Evolutionary conservation across 1,140 invertebrate species (phyloP).

Genomic region (Zaprionus capensis): DNA sequence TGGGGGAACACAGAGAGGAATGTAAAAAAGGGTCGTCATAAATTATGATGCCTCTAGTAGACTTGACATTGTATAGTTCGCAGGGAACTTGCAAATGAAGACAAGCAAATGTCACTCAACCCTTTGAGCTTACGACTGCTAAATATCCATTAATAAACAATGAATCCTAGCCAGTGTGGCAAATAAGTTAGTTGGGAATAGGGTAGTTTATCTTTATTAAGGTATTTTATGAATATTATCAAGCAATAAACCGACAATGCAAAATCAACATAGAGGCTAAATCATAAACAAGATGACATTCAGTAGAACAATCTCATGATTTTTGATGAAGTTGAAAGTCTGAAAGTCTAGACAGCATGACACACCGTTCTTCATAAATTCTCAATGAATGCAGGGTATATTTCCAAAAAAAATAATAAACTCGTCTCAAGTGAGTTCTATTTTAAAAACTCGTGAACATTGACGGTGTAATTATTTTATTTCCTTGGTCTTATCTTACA

Average conservation of each 20-base stretch:
- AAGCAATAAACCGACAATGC: too few species aligned
- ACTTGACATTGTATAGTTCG: not conserved
- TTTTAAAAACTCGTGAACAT: not conserved
- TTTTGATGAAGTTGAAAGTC: too few species aligned
- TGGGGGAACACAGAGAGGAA: not conserved
- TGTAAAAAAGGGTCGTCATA: conserved; percentile 7
- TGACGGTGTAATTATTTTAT: conserved; percentile 3
- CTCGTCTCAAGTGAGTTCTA: not conserved
- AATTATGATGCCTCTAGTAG: not conserved
- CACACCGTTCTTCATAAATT: not conserved
- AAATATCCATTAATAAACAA: not conserved
- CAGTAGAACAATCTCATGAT: too few species aligned
- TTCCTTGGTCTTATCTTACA: not conserved
- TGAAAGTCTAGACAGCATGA: too few species aligned
- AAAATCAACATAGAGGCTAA: too few species aligned
- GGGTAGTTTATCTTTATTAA: too few species aligned
- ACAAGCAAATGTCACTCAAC: not conserved
- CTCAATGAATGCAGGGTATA: not conserved
- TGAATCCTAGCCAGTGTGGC: too few species aligned
- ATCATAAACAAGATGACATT: too few species aligned
- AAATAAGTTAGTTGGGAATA: too few species aligned
- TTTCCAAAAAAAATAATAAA: not conserved
- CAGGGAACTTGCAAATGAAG: not conserved
- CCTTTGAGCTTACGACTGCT: not conserved
- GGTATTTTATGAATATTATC: too few species aligned